Conservation (phyloP, 2,113 vertebrate species). For the Scophthalmus maximus region DNA sequence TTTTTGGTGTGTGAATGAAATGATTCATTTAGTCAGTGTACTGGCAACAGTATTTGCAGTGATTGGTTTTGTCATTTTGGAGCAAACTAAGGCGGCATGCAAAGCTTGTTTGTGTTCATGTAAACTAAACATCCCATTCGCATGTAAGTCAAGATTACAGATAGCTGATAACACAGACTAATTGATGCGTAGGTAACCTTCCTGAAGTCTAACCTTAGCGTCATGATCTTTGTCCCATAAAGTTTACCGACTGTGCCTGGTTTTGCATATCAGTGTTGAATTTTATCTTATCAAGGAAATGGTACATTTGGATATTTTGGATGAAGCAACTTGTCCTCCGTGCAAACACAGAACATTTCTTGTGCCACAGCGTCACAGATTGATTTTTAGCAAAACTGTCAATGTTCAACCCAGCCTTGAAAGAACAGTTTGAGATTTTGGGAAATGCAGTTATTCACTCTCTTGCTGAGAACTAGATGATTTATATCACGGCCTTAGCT, state of each 20-base stretch:
- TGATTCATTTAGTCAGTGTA: neutral
- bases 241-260: neutral
- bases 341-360: neutral
- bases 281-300: neutral
- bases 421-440: neutral
- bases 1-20: no score
- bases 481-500: neutral
- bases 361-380: neutral
- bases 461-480: neutral
- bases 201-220: neutral
- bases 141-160: neutral
- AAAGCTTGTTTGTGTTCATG: neutral
- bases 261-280: conserved; percentile 9
- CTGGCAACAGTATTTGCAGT: neutral
- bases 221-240: neutral
- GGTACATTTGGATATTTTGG: neutral
- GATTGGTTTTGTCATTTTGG: neutral
- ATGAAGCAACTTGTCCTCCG: neutral
- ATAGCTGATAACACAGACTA: neutral
- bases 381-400: neutral
- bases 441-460: neutral
- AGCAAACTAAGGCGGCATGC: neutral
- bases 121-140: neutral
- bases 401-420: neutral
- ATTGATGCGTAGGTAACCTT: neutral